These are phyloP conservation scores for Daboia siamensis DNA, from an alignment of 2,113 vertebrate species.

Conservation along the genomic window DNA sequence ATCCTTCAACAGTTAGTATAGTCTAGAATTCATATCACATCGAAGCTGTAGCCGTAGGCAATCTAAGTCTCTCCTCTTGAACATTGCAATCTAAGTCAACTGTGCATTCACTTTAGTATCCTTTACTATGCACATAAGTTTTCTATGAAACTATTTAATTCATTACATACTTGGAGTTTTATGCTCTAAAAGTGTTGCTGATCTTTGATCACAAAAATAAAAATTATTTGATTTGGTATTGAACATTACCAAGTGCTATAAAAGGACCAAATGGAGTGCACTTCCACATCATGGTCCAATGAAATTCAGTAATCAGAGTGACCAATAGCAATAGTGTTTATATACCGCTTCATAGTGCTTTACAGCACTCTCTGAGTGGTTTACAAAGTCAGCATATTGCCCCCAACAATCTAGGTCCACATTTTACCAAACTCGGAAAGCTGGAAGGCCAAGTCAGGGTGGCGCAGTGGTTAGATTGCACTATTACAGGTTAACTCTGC, in stretches of 20 bases:
- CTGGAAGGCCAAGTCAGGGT: not conserved
- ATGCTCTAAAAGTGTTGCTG: no score
- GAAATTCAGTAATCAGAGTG: no score
- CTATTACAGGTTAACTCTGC: not conserved
- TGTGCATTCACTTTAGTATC: not conserved
- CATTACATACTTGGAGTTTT: no score
- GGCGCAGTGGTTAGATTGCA: not conserved
- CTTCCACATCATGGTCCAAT: no score
- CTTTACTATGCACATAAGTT: not conserved
- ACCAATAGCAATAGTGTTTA: not conserved
- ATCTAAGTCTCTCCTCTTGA: not conserved
- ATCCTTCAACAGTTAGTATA: not conserved
- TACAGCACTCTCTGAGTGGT: not conserved
- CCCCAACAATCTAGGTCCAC: not conserved
- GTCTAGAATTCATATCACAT: not conserved
- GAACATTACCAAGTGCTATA: no score
- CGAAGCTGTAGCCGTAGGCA: not conserved
- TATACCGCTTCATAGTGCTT: not conserved
- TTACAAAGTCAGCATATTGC: not conserved
- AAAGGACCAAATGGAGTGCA: no score
- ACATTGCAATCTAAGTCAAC: not conserved
- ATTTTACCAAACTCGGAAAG: not conserved
- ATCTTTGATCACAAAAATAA: no score
- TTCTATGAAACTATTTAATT: not conserved
- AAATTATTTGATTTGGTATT: no score